Evolutionary conservation across 2,888 invertebrate genomes (phyloP), one percentile per base, ranked within the genome.

Genomic region (Euclidia mi): DNA sequence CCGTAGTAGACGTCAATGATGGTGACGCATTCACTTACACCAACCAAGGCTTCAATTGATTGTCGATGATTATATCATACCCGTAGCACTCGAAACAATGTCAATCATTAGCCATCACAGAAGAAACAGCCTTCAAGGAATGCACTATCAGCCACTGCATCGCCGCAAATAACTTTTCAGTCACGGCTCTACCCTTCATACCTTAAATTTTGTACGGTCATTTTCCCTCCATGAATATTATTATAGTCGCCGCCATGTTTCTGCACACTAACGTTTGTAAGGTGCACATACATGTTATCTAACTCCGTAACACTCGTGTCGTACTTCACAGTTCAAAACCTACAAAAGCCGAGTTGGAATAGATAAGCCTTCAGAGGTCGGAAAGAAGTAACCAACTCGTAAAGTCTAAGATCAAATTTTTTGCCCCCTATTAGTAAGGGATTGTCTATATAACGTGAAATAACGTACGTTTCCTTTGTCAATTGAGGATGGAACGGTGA

Each of bases 221-320:
- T 96, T 91, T 99, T 99, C 0, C 99, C 99, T n/a, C 99, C 99
- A 80, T 99, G 98, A 43, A 98, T 95, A 65, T 96, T 96, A 88
- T 99, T 99, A 85, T 99, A 89, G 86, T 98, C 98, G 38, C 97
- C 97, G 76, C 98, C 98, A 82, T 98, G 98, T 89, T 98, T 99
- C 88, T 99, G 99, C 15, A 99, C 98, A 47, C 99, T 98, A 6
- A 99, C 99, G 87, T 99, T 99, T 4, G 99, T 99, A 61, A 99
- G 95, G 93, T 99, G 99, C 48, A 98, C 97, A 82, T 98, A 99
- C 96, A 99, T n/a, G n/a, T n/a, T n/a, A n/a, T n/a, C n/a, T n/a
- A n/a, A n/a, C n/a, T n/a, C n/a, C n/a, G n/a, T n/a, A n/a, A n/a
- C n/a, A n/a, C n/a, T n/a, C n/a, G n/a, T n/a, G n/a, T n/a, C n/a